Conservation (phyloP, 2,113 vertebrate species). For the Acrocephalus kingi region DNA sequence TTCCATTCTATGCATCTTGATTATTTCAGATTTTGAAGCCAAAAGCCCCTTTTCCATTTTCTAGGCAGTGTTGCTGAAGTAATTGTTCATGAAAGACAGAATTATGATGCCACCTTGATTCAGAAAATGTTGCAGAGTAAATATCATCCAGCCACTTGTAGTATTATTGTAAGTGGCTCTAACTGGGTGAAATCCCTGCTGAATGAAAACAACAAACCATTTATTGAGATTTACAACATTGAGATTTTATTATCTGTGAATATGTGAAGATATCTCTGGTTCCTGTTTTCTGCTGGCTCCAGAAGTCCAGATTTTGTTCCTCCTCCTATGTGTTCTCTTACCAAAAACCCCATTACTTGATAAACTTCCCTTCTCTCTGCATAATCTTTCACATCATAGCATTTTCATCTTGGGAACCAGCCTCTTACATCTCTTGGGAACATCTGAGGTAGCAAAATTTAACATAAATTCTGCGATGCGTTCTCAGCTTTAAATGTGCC, state of each 20-base stretch:
- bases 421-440: background rate
- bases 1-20: background rate
- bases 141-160: background rate
- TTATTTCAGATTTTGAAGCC: background rate
- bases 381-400: background rate
- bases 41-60: background rate
- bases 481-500: background rate
- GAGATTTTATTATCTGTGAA: background rate
- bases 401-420: background rate
- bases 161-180: background rate
- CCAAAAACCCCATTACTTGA: background rate
- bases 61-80: background rate
- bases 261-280: background rate
- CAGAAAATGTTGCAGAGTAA: background rate
- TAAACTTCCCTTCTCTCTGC: background rate
- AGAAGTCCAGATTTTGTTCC: background rate
- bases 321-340: background rate
- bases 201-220: background rate
- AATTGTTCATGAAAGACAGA: background rate
- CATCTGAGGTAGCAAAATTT: background rate
- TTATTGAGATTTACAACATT: background rate
- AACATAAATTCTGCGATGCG: background rate
- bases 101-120: background rate
- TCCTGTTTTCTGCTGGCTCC: background rate
- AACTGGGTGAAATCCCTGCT: background rate